Evolutionary conservation across 2,797 vertebrate species (phyloP), one percentile per base, ranked within the genome.

Genomic region (Sebastes oblongus): DNA sequence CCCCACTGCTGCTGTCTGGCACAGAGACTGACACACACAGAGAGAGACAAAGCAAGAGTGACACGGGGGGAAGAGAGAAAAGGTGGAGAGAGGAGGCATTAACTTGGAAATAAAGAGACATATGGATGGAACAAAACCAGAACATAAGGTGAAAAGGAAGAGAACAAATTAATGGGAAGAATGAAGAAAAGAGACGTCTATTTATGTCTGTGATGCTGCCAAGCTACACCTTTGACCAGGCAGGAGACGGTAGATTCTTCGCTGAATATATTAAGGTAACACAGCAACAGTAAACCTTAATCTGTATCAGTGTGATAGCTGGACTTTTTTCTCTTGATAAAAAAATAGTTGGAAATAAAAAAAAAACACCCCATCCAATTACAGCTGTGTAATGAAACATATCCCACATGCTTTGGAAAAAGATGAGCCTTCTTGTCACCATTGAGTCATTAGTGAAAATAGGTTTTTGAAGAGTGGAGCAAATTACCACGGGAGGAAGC

Each of bases 1-100:
- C 84, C 86, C 85, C 5, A 56, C 72, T 77, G 89, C 24, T 78
- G 32, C 85, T 81, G 89, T 92, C 92, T 90, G 88, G 79, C 82
- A 85, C 71, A 56, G 65, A 80, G 74, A 84, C 27, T 70, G 83
- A 85, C 66, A 66, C 11, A 22, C 16, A 70, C 16, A 72, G 56
- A 20, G 36, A 59, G 27, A 59, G 59, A 58, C n/a, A 78, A 61
- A 69, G 64, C 1, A 1, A 66, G 54, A 68, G 12, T 62, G 67
- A 82, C 52, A 76, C 60, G n/a, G 22, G 32, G 29, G 71, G 68
- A 25, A 56, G 2, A 29, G 20, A 30, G 39, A 39, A 50, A 42
- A 27, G 36, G 60, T 20, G 36, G 27, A 60, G 25, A 64, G 62
- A 77, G 36, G 65, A 14, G 4, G 24, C 34, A 46, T n/a, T 24